A percentile compares a stretch with the other conserved stretches of the same genome.
Evolutionary conservation across 2,113 vertebrate genomes (phyloP).

Genomic region (Carlito syrichta): DNA sequence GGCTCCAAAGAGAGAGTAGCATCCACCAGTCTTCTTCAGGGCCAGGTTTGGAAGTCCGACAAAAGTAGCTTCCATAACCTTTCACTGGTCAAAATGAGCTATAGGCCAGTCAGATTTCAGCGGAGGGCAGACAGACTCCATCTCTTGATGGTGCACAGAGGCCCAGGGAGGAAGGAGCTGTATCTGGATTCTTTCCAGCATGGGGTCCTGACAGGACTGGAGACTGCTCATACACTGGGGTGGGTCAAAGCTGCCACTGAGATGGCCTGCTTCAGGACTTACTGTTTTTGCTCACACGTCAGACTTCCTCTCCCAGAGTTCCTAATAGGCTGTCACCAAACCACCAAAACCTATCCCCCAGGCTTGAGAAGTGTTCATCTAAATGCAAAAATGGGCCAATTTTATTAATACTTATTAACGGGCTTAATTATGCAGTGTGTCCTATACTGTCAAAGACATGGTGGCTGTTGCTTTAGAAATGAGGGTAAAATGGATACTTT

Average conservation of each 20-base stretch:
- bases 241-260: background rate
- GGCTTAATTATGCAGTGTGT: constrained; percentile 67
- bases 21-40: background rate
- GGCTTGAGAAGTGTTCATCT: constrained; percentile 50
- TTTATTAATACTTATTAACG: constrained; percentile 68
- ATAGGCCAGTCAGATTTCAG: background rate
- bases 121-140: background rate
- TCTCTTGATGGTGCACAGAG: background rate
- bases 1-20: background rate
- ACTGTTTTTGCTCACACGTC: background rate
- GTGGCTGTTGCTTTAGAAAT: constrained; percentile 18
- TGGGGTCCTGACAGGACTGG: background rate
- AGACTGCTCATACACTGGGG: background rate
- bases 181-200: background rate
- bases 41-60: background rate
- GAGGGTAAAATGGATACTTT: background rate
- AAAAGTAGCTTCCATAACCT: background rate
- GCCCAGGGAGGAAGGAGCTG: background rate
- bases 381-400: constrained; percentile 47
- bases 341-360: background rate
- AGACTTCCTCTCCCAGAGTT: background rate
- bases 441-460: constrained; percentile 51
- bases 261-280: background rate
- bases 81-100: background rate
- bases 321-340: background rate